Evolutionary conservation across 1,140 invertebrate species (phyloP).

Genomic region (Dolichoris vasculosae): DNA sequence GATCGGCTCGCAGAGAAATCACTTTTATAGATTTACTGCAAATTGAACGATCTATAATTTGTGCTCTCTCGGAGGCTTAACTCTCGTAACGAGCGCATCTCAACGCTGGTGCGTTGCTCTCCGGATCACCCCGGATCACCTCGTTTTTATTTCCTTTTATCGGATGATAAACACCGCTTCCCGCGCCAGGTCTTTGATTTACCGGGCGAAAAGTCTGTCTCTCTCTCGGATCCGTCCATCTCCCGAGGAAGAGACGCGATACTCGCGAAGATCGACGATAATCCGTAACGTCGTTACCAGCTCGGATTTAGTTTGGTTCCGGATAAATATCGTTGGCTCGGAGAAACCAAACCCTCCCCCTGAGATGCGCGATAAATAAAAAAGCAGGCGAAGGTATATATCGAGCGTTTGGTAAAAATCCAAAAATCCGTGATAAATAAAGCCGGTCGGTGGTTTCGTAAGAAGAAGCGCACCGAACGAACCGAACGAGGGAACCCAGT

Average conservation of each 20-base stretch:
- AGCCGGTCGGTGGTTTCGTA: not conserved
- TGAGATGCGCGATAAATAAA: conserved; percentile 11
- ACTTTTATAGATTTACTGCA: conserved; percentile 70
- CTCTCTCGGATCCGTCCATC: too few relatives aligned
- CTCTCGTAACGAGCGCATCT: conserved; percentile 61
- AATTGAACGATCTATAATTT: conserved; percentile 71
- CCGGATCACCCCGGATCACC: not conserved
- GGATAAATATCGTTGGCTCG: too few relatives aligned
- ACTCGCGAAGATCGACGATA: too few relatives aligned
- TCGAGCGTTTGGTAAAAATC: conserved; percentile 21
- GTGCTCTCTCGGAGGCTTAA: conserved; percentile 48
- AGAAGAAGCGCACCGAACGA: not conserved
- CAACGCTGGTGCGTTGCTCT: not conserved
- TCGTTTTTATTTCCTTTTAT: conserved; percentile 23
- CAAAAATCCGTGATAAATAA: conserved; percentile 30
- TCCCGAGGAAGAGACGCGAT: too few relatives aligned
- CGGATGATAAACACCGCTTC: not conserved
- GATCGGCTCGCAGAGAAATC: conserved; percentile 55
- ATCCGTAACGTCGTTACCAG: too few relatives aligned
- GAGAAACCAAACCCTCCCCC: too few relatives aligned
- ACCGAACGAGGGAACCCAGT: not conserved
- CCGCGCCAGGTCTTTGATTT: not conserved
- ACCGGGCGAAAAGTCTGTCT: too few relatives aligned
- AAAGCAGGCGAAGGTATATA: not conserved
- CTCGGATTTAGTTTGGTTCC: too few relatives aligned